Evolutionary conservation across 2,888 invertebrate species (phyloP), one percentile per base, ranked within the genome.

Genomic region (Lapara coniferarum): DNA sequence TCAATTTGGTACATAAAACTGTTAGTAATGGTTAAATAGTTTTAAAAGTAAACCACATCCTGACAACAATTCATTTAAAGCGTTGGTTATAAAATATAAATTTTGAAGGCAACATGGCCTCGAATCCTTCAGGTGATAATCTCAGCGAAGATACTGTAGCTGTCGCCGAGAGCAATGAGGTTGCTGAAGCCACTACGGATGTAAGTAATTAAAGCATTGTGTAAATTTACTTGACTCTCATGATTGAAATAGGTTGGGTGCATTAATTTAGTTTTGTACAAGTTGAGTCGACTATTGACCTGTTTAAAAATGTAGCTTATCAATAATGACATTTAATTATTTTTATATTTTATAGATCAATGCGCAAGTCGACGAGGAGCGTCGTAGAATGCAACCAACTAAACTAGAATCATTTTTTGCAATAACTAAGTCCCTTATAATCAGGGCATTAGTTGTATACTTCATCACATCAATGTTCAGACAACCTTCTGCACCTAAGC

Each of bases 391-490:
- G 90, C 96, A 95, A 81, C 96, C 96, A 37, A 90, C 95, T 12
- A 95, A 95, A 88, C 85, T 96, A 90, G 97, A 97, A 86, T 97
- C 97, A 6, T 97, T 97, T 85, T 96, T 97, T 86, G 96, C 97
- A 0, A 95, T 98, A 72, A 95, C 97, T 10, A 98, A 98, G 89
- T 97, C 98, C 0, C 92, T 99, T 71, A 96, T 98, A 66, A 94
- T 99, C 69, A 95, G 99, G 79, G 98, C 97, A 72, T 91, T 99
- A 70, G 97, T 99, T 74, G 97, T 99, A 75, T 99, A 99, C 90
- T 98, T 98, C 84, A 97, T 99, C 57, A 97, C 97, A 73, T 97
- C 97, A 63, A 97, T 98, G 93, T 98, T 99, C 85, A 95, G 98
- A 66, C 95, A 96, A 77, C 93, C 96, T 52, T 88, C 95, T 53